Evolutionary conservation across 2,888 invertebrate species (phyloP).

Genomic region (Lasius platythorax): DNA sequence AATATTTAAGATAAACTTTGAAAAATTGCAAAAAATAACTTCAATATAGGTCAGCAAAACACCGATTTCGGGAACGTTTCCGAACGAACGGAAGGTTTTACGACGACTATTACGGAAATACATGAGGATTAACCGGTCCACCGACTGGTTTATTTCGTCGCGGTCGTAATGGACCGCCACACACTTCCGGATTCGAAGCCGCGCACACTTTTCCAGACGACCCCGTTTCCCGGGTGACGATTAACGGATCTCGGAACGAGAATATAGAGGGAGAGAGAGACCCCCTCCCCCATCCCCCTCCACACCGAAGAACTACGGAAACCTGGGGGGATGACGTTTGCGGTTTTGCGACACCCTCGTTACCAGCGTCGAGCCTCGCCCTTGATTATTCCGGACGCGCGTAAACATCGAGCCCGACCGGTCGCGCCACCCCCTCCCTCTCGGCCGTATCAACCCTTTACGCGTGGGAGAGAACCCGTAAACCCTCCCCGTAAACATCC

Average conservation of each 20-base stretch:
- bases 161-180: slow-evolving; percentile 45
- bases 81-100: not conserved
- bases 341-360: slow-evolving; percentile 77
- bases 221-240: slow-evolving; percentile 41
- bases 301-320: not conserved
- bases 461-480: slow-evolving; percentile 60
- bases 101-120: not conserved
- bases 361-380: slow-evolving; percentile 66
- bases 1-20: not conserved
- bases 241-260: slow-evolving; percentile 59
- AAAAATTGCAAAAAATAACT: not conserved
- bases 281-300: too few species aligned
- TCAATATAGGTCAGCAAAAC: not conserved
- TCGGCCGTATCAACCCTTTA: slow-evolving; percentile 46
- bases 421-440: not conserved
- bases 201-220: slow-evolving; percentile 63
- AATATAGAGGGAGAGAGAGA: slow-evolving; percentile 9
- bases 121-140: slow-evolving; percentile 3
- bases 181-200: slow-evolving; percentile 21
- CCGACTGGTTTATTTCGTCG: slow-evolving; percentile 18
- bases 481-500: slow-evolving; percentile 46
- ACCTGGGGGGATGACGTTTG: slow-evolving; percentile 61
- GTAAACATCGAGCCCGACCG: slow-evolving; percentile 68
- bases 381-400: slow-evolving; percentile 76
- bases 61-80: not conserved